Percentiles rank a stretch among this genome's conserved stretches.
phyloP scores from a whole-genome alignment of 1,140 invertebrate genomes.

The Drosophila saltans region DNA sequence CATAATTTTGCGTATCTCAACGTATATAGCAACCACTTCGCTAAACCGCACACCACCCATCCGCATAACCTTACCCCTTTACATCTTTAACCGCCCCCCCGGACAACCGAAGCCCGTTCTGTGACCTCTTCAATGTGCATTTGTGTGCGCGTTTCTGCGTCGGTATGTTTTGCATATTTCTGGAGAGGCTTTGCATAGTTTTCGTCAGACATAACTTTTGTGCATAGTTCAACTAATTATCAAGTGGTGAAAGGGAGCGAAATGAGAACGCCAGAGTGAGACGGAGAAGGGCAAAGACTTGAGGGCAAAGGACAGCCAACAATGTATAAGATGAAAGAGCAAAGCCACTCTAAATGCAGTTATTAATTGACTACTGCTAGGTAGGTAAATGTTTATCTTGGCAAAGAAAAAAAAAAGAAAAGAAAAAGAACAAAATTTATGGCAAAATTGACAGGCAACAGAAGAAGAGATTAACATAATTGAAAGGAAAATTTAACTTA shows the following conservation, averaged over 20 bases:
- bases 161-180: constrained; percentile 42
- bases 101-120: background rate
- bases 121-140: constrained; percentile 24
- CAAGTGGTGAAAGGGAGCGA: constrained; percentile 9
- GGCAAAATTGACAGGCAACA: background rate
- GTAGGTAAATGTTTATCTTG: constrained; percentile 14
- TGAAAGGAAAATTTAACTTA: background rate
- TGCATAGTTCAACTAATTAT: constrained; percentile 47
- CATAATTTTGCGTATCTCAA: constrained; percentile 20
- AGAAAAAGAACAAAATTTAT: background rate
- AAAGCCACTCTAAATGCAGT: constrained; percentile 6
- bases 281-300: background rate
- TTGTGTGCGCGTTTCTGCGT: constrained; percentile 18
- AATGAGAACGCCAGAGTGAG: background rate
- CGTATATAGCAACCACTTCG: constrained; percentile 1
- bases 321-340: constrained; percentile 5
- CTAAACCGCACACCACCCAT: background rate
- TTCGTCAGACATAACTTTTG: constrained; percentile 33
- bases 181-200: constrained; percentile 41
- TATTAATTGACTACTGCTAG: constrained; percentile 15
- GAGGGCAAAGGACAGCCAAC: background rate
- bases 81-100: background rate
- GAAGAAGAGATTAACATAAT: background rate
- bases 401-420: background rate
- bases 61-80: no score